Conservation (phyloP, 2,797 vertebrate species). For the Hozukius guyotensis region DNA sequence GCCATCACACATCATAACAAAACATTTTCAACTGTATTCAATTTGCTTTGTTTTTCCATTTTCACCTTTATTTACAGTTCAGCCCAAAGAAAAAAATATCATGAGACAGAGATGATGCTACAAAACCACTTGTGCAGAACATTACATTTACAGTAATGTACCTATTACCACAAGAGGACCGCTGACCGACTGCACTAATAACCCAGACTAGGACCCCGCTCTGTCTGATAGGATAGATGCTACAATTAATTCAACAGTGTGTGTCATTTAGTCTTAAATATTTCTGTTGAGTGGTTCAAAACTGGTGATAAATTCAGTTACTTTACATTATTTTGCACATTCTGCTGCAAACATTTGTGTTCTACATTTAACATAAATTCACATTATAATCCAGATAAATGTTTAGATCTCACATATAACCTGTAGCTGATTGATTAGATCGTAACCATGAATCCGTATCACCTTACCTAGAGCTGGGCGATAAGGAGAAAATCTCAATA, state of each 20-base stretch:
- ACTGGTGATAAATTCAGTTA: neutral
- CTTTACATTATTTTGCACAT: neutral
- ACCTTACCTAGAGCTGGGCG: neutral
- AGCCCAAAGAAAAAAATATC: neutral
- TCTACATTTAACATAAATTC: neutral
- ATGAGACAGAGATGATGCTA: neutral
- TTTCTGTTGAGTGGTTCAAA: neutral
- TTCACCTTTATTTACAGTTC: constrained; percentile 9
- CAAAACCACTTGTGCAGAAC: neutral
- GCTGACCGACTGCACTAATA: neutral
- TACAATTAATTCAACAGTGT: neutral
- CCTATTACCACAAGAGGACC: neutral
- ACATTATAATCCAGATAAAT: neutral
- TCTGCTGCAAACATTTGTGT: neutral
- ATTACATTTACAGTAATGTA: neutral
- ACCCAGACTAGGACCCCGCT: neutral
- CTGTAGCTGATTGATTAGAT: neutral
- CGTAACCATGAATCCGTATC: neutral
- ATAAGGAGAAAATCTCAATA: too few species aligned
- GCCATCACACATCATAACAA: neutral
- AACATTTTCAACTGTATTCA: neutral
- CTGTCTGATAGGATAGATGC: neutral
- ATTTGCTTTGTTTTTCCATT: neutral
- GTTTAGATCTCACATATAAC: neutral
- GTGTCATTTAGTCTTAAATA: neutral